Base-by-base conservation (phyloP, 2,113 vertebrate genomes). In the Onychorhynchus coronatus region DNA sequence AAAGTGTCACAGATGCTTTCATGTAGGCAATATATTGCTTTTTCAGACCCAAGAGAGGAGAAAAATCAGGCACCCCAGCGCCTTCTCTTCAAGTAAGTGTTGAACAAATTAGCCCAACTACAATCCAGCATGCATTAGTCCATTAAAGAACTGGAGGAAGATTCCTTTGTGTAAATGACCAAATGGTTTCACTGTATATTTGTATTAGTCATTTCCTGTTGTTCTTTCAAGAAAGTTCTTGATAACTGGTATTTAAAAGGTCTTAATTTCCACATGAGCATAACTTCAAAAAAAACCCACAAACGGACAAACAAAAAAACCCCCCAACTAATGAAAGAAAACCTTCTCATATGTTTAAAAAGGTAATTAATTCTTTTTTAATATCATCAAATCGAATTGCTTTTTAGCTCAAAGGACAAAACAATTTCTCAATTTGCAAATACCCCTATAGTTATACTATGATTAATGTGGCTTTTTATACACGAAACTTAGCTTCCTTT, bases 131-230 rank as follows among this genome's bases (percentile, higher is more conserved):
- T 83, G 91, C 95, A 97, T 97, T 95, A 97, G 95, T 93, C 95
- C 94, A 97, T 97, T 97, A 97, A 95, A 80, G 70, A 83, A 70
- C 70, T 83, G 71, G 65, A 92, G 86, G 85, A 96, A 87, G 81
- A 91, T 88, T 92, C 85, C 87, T 93, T 90, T 83, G 93, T 91
- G 88, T 55, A 93, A 93, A 82, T 59, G 83, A 84, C 71, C 82
- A 62, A 96, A 89, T 89, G 37, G 79, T 85, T 95, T 96, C 87
- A 33, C 46, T 95, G 87, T 50, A 27, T 71, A 73, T 94, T 95
- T 90, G 80, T 50, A 42, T 85, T 77, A 98, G 91, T 97, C 92
- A 98, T 95, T 98, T 98, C 97, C 97, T 97, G 95, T 93, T 97
- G 93, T 78, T 96, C 91, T 89, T 80, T 84, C 85, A 56, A 22